phyloP scores from a whole-genome alignment of 1,140 invertebrate genomes.

The Rhopalosiphum maidis region DNA sequence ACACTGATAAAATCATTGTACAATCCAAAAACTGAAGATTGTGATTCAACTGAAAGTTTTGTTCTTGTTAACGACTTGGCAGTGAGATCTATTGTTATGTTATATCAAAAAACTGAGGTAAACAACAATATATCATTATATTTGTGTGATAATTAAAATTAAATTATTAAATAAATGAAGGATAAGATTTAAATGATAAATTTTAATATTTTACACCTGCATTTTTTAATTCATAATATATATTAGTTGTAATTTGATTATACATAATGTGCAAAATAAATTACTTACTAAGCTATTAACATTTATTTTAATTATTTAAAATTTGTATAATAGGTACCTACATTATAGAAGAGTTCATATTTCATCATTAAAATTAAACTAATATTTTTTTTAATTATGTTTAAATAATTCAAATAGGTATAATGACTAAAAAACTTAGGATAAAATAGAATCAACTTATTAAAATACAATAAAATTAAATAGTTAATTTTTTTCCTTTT shows the following conservation, averaged over 20 bases:
- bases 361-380: background rate
- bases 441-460: background rate
- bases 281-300: background rate
- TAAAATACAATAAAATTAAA: background rate
- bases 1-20: conserved; percentile 68
- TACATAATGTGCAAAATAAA: background rate
- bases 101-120: conserved; percentile 61
- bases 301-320: background rate
- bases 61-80: conserved; percentile 60
- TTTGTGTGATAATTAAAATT: background rate
- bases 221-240: background rate
- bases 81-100: conserved; percentile 59
- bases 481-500: background rate
- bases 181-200: background rate
- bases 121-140: background rate
- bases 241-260: background rate
- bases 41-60: conserved; percentile 54
- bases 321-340: background rate
- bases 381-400: background rate
- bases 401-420: background rate
- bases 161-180: background rate
- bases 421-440: background rate
- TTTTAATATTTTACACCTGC: background rate
- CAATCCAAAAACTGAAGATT: conserved; percentile 49
- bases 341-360: background rate